Base-by-base conservation (phyloP, 2,888 invertebrate genomes). In the Tachina grossa region DNA sequence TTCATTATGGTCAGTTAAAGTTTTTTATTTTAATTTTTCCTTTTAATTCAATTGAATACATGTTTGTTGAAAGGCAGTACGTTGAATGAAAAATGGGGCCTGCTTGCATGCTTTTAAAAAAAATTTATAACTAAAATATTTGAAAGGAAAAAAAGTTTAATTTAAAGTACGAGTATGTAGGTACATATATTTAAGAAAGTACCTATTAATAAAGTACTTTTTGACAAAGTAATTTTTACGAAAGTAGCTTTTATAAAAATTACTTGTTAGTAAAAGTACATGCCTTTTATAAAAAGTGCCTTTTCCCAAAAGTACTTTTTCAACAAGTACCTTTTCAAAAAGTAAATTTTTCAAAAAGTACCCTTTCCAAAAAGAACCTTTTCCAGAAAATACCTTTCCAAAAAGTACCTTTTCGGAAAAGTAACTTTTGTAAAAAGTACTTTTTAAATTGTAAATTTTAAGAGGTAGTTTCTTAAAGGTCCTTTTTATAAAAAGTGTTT, bases 1-100 rank as follows among this genome's bases (percentile, higher is more conserved):
- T 75, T 11, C 16, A n/a, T 53, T 19, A 41, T 53, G 61, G 63
- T 39, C 53, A 31, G 16, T 63, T 75, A 22, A n/a, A 19, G 13
- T 41, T 53, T 53, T 31, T n/a, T 72, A 10, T 19, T 13, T 53
- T 59, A 8, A 47, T 9, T 31, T 4, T n/a, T 59, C 49, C 16
- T 6, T n/a, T 16, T 55, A 13, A 31, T 45, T 45, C 65, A 16
- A 43, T 31, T 10, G n/a, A 51, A 13, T 22, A 19, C 47, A 16
- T 39, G 47, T 4, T 74, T 43, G 71, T 11, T n/a, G 6, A 55
- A 45, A 47, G 47, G 14, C 19, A 14, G n/a, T n/a, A n/a, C n/a
- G n/a, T n/a, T 71, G 3, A 55, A 71, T n/a, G 43, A 9, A 43
- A 69, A 69, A 22, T 53, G 22, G 41, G 5, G 31, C 6, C 1